These are phyloP conservation scores for Pogonophryne albipinna DNA, from an alignment of 2,797 vertebrate species.

Conservation along the genomic window DNA sequence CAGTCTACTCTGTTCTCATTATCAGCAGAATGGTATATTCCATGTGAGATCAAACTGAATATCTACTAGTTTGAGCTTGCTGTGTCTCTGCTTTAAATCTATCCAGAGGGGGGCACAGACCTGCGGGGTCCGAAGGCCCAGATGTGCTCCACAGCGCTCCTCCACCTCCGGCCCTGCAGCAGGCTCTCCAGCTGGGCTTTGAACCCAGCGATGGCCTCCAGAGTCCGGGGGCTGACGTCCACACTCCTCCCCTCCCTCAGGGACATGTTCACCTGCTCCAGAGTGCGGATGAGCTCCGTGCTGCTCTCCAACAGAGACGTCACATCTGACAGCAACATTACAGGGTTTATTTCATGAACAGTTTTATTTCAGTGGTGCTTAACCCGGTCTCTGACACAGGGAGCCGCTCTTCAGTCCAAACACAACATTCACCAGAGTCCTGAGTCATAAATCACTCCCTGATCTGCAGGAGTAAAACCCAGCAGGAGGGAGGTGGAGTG, in stretches of 20 bases:
- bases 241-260: conserved; percentile 87
- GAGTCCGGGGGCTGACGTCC: conserved; percentile 83
- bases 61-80: not conserved
- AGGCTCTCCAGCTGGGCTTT: conserved; percentile 87
- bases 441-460: not conserved
- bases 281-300: conserved; percentile 89
- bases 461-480: not conserved
- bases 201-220: conserved; percentile 87
- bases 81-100: not conserved
- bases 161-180: conserved; percentile 93
- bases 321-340: conserved; percentile 71
- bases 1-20: not conserved
- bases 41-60: not conserved
- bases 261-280: conserved; percentile 90
- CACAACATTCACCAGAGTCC: not conserved
- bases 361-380: conserved; percentile 1
- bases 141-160: conserved; percentile 89
- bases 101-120: conserved; percentile 21
- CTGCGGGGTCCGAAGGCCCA: conserved; percentile 97
- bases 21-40: not conserved
- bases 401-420: not conserved
- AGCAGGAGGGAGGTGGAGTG: too few species aligned
- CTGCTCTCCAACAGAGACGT: conserved; percentile 91
- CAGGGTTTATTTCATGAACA: not conserved
- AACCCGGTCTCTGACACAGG: not conserved